phyloP scores from a whole-genome alignment of 1,140 invertebrate genomes.

The Panonychus citri region DNA sequence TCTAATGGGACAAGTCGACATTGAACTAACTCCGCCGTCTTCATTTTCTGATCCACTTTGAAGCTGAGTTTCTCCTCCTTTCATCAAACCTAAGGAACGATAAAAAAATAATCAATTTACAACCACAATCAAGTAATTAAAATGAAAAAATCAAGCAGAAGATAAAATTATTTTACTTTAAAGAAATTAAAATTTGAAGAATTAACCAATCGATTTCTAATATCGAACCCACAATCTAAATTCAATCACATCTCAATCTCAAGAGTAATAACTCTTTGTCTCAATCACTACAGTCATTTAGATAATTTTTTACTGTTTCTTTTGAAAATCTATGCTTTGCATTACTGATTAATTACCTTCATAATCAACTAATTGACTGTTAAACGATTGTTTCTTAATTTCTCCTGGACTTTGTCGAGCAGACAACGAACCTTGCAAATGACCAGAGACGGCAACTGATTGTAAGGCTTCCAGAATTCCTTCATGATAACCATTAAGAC shows the following conservation, averaged over 20 bases:
- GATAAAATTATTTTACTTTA: neutral
- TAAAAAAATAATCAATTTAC: neutral
- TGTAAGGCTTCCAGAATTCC: slow-evolving; percentile 61
- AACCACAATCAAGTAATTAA: no score
- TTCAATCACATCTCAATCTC: no score
- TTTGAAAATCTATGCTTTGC: no score
- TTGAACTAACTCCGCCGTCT: slow-evolving; percentile 13
- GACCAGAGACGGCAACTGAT: slow-evolving; percentile 9
- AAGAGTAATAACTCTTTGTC: no score
- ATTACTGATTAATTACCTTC: neutral
- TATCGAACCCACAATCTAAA: no score
- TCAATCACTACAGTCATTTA: no score
- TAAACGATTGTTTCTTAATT: slow-evolving; percentile 2
- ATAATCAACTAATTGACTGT: neutral
- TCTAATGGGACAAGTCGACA: slow-evolving; percentile 25
- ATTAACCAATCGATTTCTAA: no score
- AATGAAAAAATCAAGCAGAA: no score
- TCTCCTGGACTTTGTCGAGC: slow-evolving; percentile 8
- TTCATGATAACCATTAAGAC: slow-evolving; percentile 71
- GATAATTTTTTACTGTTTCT: no score
- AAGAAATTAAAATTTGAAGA: neutral
- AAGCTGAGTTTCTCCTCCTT: slow-evolving; percentile 40
- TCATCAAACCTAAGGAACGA: neutral
- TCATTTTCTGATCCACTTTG: slow-evolving; percentile 18
- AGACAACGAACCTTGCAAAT: neutral